Evolutionary conservation across 1,140 invertebrate species (phyloP), one percentile per base, ranked within the genome.

Genomic region (Trachelipus rathkii): DNA sequence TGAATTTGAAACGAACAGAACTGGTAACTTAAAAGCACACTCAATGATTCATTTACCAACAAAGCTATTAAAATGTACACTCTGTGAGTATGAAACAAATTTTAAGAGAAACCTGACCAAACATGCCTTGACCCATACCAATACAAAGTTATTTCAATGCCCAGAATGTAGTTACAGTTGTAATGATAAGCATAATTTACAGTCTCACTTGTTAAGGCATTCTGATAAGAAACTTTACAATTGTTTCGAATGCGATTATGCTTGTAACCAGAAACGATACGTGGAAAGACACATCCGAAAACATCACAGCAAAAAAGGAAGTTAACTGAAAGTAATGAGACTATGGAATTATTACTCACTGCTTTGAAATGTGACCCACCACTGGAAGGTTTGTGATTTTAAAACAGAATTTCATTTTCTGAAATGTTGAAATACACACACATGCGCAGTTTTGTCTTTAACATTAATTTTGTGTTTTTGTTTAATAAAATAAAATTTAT

Each of bases 201-300:
- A 73, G 46, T 46, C 50, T 33, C 72, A 73, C 19, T 60, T 44
- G 0, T 60, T 73, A 10, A 73, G 46, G 46, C 72, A 73, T 43
- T 73, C 72, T 43, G 72, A 50, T 33, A 19, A 10, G 11, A 73
- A 73, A 43, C 72, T 60, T n/a, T 73, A 50, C 44, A 60, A 73
- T 24, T 73, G 72, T 21, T 60, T 60, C 19, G 72, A 73, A 45
- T 73, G 72, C 19, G 72, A 73, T 13, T 73, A 73, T 43, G 46
- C 46, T 10, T 60, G 46, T 15, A 73, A 73, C 46, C 50, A 73
- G 8, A 46, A 73, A 45, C 67, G 46, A 10, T 44, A 73, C 46
- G 46, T 73, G 11, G 67, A 73, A 45, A 60, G 53, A 0, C 72
- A 73, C 19, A 8, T 73, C 0, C 10, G 72, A 9, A 60, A 46